Percentiles rank a stretch among this genome's conserved stretches.
phyloP scores from a whole-genome alignment of 2,888 invertebrate genomes.

The Pantelozetes paolii region DNA sequence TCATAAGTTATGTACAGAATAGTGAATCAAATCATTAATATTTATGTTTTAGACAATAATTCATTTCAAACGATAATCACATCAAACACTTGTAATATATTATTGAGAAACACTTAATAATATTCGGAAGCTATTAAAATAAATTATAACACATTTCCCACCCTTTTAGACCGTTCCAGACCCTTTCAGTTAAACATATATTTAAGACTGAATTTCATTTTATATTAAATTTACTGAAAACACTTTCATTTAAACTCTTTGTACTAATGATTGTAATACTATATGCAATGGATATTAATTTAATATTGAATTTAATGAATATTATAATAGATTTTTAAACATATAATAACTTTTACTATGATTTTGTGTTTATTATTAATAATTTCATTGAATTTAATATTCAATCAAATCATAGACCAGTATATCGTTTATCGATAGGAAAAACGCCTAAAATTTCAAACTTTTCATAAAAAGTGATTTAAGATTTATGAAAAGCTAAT shows the following conservation, averaged over 20 bases:
- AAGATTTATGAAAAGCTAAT: conserved; percentile 23
- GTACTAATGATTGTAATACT: no score
- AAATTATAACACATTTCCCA: not conserved
- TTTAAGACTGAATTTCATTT: not conserved
- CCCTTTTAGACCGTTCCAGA: not conserved
- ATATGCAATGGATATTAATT: no score
- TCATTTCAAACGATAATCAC: not conserved
- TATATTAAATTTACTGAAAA: not conserved
- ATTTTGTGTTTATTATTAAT: not conserved
- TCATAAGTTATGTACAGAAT: not conserved
- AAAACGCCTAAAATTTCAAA: conserved; percentile 15
- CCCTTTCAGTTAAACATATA: conserved; percentile 6
- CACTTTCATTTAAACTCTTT: not conserved
- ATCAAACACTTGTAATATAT: not conserved
- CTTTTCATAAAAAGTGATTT: not conserved
- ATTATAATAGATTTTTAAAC: not conserved
- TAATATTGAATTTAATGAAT: not conserved
- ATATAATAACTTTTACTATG: not conserved
- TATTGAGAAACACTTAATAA: not conserved
- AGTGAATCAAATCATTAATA: not conserved
- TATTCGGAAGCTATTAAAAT: conserved; percentile 31
- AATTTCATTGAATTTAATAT: not conserved
- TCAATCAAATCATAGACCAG: no score
- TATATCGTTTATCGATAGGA: not conserved
- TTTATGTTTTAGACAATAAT: not conserved